These are phyloP conservation scores for Paramisgurnus dabryanus DNA, from an alignment of 2,113 vertebrate genomes.

Conservation along the genomic window DNA sequence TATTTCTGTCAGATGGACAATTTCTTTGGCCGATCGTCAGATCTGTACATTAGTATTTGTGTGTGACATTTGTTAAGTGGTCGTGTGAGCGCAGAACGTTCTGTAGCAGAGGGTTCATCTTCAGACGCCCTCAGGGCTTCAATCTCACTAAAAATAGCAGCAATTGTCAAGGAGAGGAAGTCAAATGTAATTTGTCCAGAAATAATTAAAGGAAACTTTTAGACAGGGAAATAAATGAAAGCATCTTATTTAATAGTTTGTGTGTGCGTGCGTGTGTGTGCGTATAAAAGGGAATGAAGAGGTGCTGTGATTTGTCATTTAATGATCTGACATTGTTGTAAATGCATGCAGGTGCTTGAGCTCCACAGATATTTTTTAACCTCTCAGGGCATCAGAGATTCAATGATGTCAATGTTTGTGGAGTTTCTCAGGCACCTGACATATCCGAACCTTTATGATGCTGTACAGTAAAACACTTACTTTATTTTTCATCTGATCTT, in stretches of 20 bases:
- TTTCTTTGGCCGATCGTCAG: constrained; percentile 4
- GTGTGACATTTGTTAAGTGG: constrained; percentile 42
- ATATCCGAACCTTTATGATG: not conserved
- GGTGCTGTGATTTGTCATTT: too few species aligned
- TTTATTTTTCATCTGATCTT: too few species aligned
- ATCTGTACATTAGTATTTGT: constrained; percentile 1
- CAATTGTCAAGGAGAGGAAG: constrained; percentile 78
- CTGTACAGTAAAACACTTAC: too few species aligned
- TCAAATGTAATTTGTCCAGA: constrained; percentile 77
- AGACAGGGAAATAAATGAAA: constrained; percentile 74
- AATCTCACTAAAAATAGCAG: constrained; percentile 77
- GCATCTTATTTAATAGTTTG: constrained; percentile 72
- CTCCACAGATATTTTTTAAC: constrained; percentile 71
- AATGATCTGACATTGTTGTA: not conserved
- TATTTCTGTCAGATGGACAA: not conserved
- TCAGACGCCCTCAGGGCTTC: constrained; percentile 64
- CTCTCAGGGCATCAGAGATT: constrained; percentile 77
- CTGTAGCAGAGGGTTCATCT: constrained; percentile 61
- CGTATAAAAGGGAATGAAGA: constrained; percentile 24
- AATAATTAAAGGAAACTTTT: constrained; percentile 80
- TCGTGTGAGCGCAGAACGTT: constrained; percentile 41
- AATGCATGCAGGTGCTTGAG: constrained; percentile 41
- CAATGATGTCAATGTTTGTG: constrained; percentile 79
- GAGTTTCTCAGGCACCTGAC: constrained; percentile 61
- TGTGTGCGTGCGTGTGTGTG: too few species aligned